A percentile compares a stretch with the other conserved stretches of the same genome.
phyloP scores from a whole-genome alignment of 2,888 invertebrate genomes.

The Blera fallax region DNA sequence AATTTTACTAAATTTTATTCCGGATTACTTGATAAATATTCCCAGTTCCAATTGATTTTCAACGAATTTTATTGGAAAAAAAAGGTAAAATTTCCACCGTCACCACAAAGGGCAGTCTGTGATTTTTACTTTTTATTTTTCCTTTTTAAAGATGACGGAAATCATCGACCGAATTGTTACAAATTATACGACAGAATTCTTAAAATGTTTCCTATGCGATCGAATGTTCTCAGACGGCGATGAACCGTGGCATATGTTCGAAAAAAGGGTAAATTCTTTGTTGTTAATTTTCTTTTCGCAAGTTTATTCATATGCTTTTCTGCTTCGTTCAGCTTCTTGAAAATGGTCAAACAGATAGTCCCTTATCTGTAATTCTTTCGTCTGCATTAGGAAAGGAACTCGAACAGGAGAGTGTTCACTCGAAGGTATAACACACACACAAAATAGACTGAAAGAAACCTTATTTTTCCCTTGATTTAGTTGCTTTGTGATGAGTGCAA shows the following conservation, averaged over 20 bases:
- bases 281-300: not conserved
- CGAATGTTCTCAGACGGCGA: slow-evolving; percentile 62
- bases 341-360: slow-evolving; percentile 52
- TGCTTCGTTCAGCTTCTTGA: slow-evolving; percentile 30
- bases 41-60: too few species aligned
- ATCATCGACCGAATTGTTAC: slow-evolving; percentile 33
- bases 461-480: not conserved
- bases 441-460: too few species aligned
- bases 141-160: slow-evolving; percentile 49
- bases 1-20: not conserved
- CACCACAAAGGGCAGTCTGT: too few species aligned
- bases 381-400: slow-evolving; percentile 78
- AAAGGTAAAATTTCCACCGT: too few species aligned
- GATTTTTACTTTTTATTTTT: not conserved
- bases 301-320: not conserved
- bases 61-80: too few species aligned
- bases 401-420: slow-evolving; percentile 83
- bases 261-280: slow-evolving; percentile 65
- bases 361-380: slow-evolving; percentile 67
- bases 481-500: slow-evolving; percentile 87
- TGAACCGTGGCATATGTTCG: slow-evolving; percentile 69
- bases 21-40: not conserved
- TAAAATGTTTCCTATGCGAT: slow-evolving; percentile 72
- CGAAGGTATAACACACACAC: slow-evolving; percentile 78
- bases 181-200: slow-evolving; percentile 47